Evolutionary conservation across 2,888 invertebrate species (phyloP).

Genomic region (Eupithecia dodoneata): DNA sequence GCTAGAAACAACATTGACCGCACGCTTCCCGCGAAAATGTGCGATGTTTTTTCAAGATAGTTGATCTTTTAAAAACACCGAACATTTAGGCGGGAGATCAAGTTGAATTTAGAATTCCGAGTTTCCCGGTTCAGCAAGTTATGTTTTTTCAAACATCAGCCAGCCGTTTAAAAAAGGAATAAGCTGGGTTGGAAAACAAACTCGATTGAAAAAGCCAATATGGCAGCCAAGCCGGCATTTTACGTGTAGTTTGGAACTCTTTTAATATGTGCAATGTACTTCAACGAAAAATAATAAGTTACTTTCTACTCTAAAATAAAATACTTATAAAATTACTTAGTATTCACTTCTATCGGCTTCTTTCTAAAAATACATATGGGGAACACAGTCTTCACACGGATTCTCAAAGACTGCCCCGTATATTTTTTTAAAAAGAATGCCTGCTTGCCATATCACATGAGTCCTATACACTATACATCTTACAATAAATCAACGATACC

Average conservation of each 20-base stretch:
- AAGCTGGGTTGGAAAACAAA: not conserved
- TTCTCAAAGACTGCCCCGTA: too few species aligned
- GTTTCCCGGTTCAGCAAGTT: conserved; percentile 1
- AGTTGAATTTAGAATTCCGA: not conserved
- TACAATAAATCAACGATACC: too few species aligned
- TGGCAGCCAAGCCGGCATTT: not conserved
- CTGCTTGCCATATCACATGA: too few species aligned
- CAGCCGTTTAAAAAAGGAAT: not conserved
- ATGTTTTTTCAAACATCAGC: conserved; percentile 3
- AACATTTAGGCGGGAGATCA: conserved; percentile 2
- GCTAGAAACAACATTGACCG: conserved; percentile 1
- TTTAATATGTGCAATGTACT: not conserved
- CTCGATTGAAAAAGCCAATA: not conserved
- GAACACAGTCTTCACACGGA: too few species aligned
- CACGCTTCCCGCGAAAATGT: not conserved
- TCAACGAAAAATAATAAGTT: too few species aligned
- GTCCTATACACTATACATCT: too few species aligned
- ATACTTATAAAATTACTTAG: too few species aligned
- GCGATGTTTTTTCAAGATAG: not conserved
- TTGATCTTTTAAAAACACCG: not conserved
- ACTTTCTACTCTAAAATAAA: too few species aligned
- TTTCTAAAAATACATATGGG: too few species aligned
- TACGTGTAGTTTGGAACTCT: not conserved
- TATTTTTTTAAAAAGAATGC: too few species aligned
- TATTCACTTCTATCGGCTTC: too few species aligned